These are phyloP conservation scores for Bubo scandiacus DNA, from an alignment of 2,113 vertebrate genomes.

Conservation along the genomic window DNA sequence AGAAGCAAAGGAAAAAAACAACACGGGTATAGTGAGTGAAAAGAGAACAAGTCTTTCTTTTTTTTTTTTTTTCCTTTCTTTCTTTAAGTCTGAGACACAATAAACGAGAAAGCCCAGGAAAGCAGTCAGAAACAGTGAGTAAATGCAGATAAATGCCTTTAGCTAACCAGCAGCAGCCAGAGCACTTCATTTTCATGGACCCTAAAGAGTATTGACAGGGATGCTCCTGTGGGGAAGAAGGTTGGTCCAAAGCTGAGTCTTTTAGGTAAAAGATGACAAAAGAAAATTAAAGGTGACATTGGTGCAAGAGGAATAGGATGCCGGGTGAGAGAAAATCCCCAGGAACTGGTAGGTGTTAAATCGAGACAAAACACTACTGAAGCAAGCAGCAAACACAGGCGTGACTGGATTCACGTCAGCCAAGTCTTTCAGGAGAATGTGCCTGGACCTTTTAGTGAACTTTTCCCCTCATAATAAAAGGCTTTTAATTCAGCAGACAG, in stretches of 20 bases:
- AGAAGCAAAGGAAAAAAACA: neutral
- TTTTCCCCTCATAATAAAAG: neutral
- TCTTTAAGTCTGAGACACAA: neutral
- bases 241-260: neutral
- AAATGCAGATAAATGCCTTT: conserved; percentile 33
- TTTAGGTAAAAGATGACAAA: neutral
- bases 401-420: neutral
- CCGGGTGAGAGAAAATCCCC: neutral
- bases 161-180: conserved; percentile 27
- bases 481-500: neutral
- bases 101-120: neutral
- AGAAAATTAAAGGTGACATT: conserved; percentile 30
- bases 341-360: neutral
- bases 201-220: conserved; percentile 28
- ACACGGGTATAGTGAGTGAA: neutral
- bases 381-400: neutral
- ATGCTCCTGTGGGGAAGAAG: conserved; percentile 8
- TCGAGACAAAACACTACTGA: neutral
- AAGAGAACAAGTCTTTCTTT: neutral
- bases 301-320: neutral
- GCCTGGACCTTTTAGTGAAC: neutral
- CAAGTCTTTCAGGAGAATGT: neutral
- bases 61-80: neutral
- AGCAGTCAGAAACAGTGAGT: neutral
- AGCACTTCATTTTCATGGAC: conserved; percentile 11